Conservation (phyloP, 1,140 invertebrate genomes). For the Neelides sp. region DNA sequence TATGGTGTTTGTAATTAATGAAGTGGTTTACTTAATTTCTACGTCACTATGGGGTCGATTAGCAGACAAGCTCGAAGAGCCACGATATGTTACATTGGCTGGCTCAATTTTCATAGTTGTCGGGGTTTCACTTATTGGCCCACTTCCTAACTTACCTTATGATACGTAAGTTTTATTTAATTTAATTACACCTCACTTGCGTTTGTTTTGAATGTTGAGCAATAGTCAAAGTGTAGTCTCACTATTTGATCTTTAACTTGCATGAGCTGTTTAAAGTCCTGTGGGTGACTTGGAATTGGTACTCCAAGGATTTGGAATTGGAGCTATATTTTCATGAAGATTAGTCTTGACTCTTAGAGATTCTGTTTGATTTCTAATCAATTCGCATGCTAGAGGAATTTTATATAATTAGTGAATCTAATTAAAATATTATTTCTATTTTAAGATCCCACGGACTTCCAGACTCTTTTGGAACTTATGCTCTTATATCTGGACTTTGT, state of each 20-base stretch:
- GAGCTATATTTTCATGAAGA: conserved; percentile 62
- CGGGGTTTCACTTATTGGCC: conserved; percentile 59
- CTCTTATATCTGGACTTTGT: conserved; percentile 69
- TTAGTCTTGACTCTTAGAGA: conserved; percentile 63
- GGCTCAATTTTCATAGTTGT: conserved; percentile 52
- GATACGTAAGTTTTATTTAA: conserved; percentile 43
- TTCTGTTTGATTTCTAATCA: conserved; percentile 47
- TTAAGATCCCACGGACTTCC: conserved; percentile 55
- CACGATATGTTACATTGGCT: conserved; percentile 52
- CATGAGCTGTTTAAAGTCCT: conserved; percentile 33
- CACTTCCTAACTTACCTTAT: conserved; percentile 53
- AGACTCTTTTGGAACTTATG: conserved; percentile 67
- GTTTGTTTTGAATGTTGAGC: too few species aligned
- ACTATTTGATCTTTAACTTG: neutral
- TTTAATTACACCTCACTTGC: too few species aligned
- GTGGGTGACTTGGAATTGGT: conserved; percentile 53
- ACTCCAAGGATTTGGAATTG: conserved; percentile 62
- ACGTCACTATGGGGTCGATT: conserved; percentile 69
- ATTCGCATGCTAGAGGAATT: neutral
- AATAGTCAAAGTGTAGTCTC: neutral
- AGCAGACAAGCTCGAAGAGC: conserved; percentile 50
- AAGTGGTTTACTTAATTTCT: conserved; percentile 65
- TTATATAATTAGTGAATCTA: neutral
- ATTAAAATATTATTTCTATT: neutral
- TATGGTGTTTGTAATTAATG: conserved; percentile 78